A percentile compares a stretch with the other conserved stretches of the same genome.
These are phyloP conservation scores for Sarcophilus harrisii DNA, from an alignment of 2,797 vertebrate species.

Conservation along the genomic window DNA sequence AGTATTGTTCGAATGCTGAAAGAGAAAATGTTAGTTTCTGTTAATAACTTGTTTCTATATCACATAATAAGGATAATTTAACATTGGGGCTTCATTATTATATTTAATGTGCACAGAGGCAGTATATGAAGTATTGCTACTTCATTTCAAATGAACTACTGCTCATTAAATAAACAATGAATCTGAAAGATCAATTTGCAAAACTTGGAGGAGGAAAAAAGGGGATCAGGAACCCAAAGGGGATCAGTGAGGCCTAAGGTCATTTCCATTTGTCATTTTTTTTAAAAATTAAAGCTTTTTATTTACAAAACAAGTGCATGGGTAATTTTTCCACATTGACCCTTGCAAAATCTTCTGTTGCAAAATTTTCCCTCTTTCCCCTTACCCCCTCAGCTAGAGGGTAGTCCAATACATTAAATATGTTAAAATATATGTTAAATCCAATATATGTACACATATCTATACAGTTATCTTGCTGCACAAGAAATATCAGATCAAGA, in stretches of 20 bases:
- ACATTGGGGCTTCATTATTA: neutral
- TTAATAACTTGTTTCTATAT: conserved; percentile 30
- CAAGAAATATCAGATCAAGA: too few relatives aligned
- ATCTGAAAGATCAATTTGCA: neutral
- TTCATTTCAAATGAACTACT: neutral
- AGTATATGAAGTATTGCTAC: neutral
- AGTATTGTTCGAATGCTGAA: conserved; percentile 60
- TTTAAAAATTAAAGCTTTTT: neutral
- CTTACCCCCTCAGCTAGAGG: too few relatives aligned
- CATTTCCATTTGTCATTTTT: neutral
- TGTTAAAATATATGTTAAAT: too few relatives aligned
- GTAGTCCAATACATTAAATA: too few relatives aligned
- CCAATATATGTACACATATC: too few relatives aligned
- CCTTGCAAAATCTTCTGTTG: too few relatives aligned
- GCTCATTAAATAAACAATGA: neutral
- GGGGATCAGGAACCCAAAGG: neutral
- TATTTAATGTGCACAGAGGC: neutral
- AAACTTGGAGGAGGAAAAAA: neutral
- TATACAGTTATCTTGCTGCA: too few relatives aligned
- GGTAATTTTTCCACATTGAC: too few relatives aligned
- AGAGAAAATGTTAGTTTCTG: conserved; percentile 11
- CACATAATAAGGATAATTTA: conserved; percentile 3
- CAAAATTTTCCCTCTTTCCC: too few relatives aligned
- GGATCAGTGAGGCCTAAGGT: neutral
- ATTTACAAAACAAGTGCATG: too few relatives aligned